Base-by-base conservation (phyloP, 2,797 vertebrate genomes). In the Enteromius thamalakanensis region DNA sequence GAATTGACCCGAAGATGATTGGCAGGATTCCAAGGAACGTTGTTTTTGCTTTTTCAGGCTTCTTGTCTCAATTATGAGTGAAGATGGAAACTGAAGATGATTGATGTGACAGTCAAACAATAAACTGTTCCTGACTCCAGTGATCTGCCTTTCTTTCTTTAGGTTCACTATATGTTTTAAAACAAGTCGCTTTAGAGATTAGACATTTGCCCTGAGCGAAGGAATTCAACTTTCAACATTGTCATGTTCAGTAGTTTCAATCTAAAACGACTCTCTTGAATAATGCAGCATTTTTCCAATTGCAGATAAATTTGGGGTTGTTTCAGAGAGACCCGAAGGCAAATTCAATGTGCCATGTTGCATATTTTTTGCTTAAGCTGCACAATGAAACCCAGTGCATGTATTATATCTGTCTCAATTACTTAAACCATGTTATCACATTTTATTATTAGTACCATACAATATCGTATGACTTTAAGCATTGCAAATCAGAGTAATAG, bases 31-130 rank as follows among this genome's bases (percentile, higher is more conserved):
- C 86, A 86, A 86, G 85, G 88, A 90, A 88, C 90, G 86, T 87
- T 29, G 51, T 88, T 89, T 89, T 76, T 90, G 89, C 91, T 92
- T 89, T 87, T 92, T 91, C 90, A 91, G 90, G 91, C 86, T 85
- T 91, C 93, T 82, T 89, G 78, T 45, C 60, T 47, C 51, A 58
- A 2, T 75, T 58, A 55, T 75, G 51, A 32, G 19, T n/a, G 19
- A 1, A 55, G 32, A 53, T 14, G 6, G 34, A 76, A 60, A 2
- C 7, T 49, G 34, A 60, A 42, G n/a, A 42, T 40, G 74, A 76
- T 8, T 76, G 34, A 76, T 26, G 21, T 40, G 10, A 5, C 12
- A 67, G 29, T 51, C 3, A 37, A 51, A 65, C 45, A 51, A 32
- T 49, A 6, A 64, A 64, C 6, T 7, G 19, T 14, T 64, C 40